phyloP scores from a whole-genome alignment of 2,888 invertebrate genomes.

The Nezara viridula region DNA sequence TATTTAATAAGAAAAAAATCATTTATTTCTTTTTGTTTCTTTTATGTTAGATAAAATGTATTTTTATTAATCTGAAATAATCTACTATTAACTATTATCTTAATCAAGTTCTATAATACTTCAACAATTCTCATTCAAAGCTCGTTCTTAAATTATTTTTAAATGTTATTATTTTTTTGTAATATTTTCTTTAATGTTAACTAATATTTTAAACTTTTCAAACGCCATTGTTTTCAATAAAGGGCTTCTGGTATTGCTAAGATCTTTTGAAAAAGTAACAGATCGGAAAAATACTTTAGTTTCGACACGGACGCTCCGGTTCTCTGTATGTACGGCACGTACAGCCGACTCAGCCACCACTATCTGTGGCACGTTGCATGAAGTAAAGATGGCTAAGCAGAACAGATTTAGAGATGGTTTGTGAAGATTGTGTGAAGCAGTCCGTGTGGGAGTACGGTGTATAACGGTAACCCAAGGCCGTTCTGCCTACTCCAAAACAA shows the following conservation, averaged over 20 bases:
- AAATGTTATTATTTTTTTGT: not conserved
- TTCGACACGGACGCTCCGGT: not conserved
- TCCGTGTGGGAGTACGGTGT: not conserved
- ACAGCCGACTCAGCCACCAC: not conserved
- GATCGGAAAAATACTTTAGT: not conserved
- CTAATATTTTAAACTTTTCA: not conserved
- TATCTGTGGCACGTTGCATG: not conserved
- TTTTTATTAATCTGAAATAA: too few relatives aligned
- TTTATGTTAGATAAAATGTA: too few relatives aligned
- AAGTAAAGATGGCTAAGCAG: not conserved
- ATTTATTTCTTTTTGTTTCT: too few relatives aligned
- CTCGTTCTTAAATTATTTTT: too few relatives aligned
- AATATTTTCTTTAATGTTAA: not conserved
- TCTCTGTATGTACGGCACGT: not conserved
- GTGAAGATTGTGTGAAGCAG: not conserved
- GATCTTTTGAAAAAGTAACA: not conserved
- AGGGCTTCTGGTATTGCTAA: not conserved
- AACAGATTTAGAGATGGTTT: slow-evolving; percentile 24
- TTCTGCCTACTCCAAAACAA: not conserved
- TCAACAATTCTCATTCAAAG: too few relatives aligned
- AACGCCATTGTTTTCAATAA: not conserved
- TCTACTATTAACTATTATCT: too few relatives aligned
- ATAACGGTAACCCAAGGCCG: not conserved
- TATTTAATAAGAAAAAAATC: too few relatives aligned
- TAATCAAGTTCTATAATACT: too few relatives aligned